Evolutionary conservation across 2,888 invertebrate genomes (phyloP).

Genomic region (Timema cristinae): DNA sequence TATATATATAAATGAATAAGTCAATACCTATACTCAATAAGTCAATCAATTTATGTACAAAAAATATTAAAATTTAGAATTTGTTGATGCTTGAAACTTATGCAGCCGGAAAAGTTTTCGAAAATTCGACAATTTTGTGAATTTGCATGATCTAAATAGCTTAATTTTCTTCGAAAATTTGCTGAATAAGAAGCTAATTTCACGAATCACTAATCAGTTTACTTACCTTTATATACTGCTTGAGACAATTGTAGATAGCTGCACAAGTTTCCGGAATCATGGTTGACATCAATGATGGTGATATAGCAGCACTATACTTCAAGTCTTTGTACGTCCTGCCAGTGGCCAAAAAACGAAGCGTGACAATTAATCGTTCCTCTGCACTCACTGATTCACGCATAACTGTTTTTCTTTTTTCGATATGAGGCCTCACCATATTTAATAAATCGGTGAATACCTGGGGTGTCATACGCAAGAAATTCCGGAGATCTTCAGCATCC

Average conservation of each 20-base stretch:
- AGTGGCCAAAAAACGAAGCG: not conserved
- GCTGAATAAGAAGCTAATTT: conserved; percentile 1
- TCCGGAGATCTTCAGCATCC: not conserved
- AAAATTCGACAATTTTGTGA: too few species aligned
- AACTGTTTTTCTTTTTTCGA: not conserved
- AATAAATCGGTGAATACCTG: not conserved
- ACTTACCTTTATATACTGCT: conserved; percentile 1
- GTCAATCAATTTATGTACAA: too few species aligned
- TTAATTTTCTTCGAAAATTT: not conserved
- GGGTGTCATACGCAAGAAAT: not conserved
- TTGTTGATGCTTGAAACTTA: too few species aligned
- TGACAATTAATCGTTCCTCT: not conserved
- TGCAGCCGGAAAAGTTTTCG: too few species aligned
- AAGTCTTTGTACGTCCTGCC: not conserved
- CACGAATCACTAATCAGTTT: not conserved
- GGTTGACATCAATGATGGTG: not conserved
- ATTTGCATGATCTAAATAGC: not conserved
- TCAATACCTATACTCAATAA: too few species aligned
- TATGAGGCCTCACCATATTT: not conserved
- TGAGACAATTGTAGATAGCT: not conserved
- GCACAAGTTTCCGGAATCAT: conserved; percentile 1
- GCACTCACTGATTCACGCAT: not conserved
- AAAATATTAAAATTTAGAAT: too few species aligned
- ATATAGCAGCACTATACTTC: conserved; percentile 8
- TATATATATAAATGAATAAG: too few species aligned